Evolutionary conservation across 2,797 vertebrate species (phyloP).

Genomic region (Cynodonichthys magdalenae): DNA sequence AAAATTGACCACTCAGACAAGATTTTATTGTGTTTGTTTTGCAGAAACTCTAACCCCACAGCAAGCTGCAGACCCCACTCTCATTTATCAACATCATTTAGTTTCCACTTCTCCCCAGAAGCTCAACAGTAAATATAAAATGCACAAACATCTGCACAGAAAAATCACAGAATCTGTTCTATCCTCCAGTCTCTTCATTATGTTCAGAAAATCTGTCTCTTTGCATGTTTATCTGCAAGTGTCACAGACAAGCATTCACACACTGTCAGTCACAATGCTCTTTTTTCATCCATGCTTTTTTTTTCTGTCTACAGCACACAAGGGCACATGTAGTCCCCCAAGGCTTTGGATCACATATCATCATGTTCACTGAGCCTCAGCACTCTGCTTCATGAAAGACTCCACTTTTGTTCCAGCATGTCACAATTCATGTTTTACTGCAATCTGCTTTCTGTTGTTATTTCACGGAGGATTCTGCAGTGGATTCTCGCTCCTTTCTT

Average conservation of each 20-base stretch:
- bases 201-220: constrained; percentile 17
- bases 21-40: constrained; percentile 33
- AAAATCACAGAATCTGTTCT: not conserved
- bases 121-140: constrained; percentile 13
- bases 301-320: constrained; percentile 30
- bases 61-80: constrained; percentile 15
- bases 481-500: not conserved
- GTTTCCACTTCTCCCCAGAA: constrained; percentile 10
- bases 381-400: constrained; percentile 44
- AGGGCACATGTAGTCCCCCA: constrained; percentile 50
- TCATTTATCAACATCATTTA: constrained; percentile 51
- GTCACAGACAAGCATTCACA: not conserved
- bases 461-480: constrained; percentile 31
- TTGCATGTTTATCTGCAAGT: constrained; percentile 9
- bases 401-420: constrained; percentile 47
- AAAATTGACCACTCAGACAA: constrained; percentile 35
- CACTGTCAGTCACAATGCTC: constrained; percentile 14
- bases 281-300: constrained; percentile 24
- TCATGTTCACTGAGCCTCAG: constrained; percentile 44
- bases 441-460: constrained; percentile 19
- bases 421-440: constrained; percentile 34
- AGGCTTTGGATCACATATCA: constrained; percentile 51
- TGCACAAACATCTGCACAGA: not conserved
- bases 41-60: constrained; percentile 35
- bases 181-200: constrained; percentile 4